Conservation (phyloP, 2,113 vertebrate species). For the Hemicordylus capensis region DNA sequence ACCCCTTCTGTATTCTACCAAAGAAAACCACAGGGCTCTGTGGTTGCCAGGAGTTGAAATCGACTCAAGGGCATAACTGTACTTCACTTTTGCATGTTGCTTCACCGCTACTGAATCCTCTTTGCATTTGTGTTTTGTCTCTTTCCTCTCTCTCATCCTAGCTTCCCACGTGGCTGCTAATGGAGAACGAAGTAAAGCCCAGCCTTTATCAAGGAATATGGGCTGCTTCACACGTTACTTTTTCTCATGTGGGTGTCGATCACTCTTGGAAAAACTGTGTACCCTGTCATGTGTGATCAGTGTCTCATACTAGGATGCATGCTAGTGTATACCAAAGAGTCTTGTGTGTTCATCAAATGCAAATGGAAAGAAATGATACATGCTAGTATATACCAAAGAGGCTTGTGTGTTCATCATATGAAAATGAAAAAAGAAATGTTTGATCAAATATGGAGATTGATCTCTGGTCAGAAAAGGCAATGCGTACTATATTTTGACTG, state of each 20-base stretch:
- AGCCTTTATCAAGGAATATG: not conserved
- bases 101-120: not conserved
- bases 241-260: not conserved
- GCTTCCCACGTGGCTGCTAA: not conserved
- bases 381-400: not conserved
- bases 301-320: not conserved
- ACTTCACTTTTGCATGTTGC: not conserved
- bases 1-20: no score
- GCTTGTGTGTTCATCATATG: not conserved
- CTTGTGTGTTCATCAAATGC: not conserved
- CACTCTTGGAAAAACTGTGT: not conserved
- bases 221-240: not conserved
- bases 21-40: no score
- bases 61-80: not conserved
- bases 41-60: no score
- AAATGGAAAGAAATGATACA: no score
- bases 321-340: not conserved
- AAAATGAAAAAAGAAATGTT: not conserved
- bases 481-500: not conserved
- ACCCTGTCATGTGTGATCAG: not conserved
- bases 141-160: not conserved
- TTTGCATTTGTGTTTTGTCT: not conserved
- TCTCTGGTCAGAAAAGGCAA: not conserved
- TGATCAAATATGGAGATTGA: not conserved
- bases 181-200: not conserved